Conservation (phyloP, 2,888 invertebrate species). For the Lamellibrachia satsuma region DNA sequence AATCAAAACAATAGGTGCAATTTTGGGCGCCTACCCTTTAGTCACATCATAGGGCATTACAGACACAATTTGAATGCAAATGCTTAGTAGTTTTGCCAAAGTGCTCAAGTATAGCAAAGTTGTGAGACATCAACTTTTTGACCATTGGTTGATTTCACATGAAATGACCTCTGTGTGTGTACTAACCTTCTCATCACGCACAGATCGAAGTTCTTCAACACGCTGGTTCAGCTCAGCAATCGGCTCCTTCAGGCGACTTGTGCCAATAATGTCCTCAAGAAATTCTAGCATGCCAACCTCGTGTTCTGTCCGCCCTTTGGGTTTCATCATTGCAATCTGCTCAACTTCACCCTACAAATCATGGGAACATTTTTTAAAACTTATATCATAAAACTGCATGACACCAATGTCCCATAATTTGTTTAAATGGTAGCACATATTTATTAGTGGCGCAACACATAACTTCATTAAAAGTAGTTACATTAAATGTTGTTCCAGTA, state of each 20-base stretch:
- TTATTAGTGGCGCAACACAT: no score
- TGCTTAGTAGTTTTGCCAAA: no score
- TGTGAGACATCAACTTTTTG: not conserved
- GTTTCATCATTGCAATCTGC: conserved; percentile 98
- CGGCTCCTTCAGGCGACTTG: conserved; percentile 75
- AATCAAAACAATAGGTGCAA: no score
- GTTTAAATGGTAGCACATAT: not conserved
- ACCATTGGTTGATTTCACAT: no score
- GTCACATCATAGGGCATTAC: no score
- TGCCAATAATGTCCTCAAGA: conserved; percentile 97
- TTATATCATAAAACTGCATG: not conserved
- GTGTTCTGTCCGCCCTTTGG: conserved; percentile 83
- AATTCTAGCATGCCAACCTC: conserved; percentile 98
- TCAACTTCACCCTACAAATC: conserved; percentile 93
- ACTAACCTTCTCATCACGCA: conserved; percentile 60
- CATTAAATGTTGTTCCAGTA: no score
- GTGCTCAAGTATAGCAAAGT: no score
- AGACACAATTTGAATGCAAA: no score
- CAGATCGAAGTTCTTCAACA: conserved; percentile 56
- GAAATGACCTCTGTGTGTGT: not conserved
- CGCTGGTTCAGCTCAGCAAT: conserved; percentile 78
- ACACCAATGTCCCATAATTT: conserved; percentile 17
- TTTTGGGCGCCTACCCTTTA: no score
- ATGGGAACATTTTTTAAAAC: not conserved
- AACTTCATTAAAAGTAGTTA: no score